Evolutionary conservation across 2,797 vertebrate genomes (phyloP).

Genomic region (Helostoma temminkii): DNA sequence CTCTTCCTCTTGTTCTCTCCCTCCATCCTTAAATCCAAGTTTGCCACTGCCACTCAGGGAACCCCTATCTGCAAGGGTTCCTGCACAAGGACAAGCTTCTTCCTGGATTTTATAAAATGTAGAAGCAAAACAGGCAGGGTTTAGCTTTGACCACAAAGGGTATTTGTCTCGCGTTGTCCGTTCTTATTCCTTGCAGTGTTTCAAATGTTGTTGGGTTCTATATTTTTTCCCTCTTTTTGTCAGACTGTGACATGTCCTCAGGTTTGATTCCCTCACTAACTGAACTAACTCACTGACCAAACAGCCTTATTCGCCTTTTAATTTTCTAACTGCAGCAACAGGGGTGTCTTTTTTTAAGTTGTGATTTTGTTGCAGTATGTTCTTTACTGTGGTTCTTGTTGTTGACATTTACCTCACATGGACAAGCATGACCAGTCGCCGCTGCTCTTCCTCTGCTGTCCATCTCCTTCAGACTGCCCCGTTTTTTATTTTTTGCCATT

Average conservation of each 20-base stretch:
- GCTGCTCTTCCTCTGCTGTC: constrained; percentile 79
- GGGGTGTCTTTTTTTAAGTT: constrained; percentile 59
- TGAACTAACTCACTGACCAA: constrained; percentile 81
- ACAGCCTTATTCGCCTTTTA: constrained; percentile 62
- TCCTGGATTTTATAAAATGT: constrained; percentile 53
- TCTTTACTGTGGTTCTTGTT: constrained; percentile 75
- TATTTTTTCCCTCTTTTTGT: constrained; percentile 28
- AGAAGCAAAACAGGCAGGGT: constrained; percentile 58
- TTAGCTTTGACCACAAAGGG: constrained; percentile 47
- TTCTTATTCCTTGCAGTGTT: constrained; percentile 40
- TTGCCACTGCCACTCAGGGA: constrained; percentile 69
- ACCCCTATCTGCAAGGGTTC: constrained; percentile 35
- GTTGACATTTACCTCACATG: constrained; percentile 77
- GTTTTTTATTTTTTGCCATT: constrained; percentile 66
- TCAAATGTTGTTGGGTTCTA: constrained; percentile 56
- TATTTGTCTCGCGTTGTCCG: constrained; percentile 37
- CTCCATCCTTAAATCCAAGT: constrained; percentile 74
- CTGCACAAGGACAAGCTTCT: constrained; percentile 50
- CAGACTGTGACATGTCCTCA: constrained; percentile 72
- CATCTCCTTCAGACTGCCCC: constrained; percentile 78
- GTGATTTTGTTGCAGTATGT: constrained; percentile 70
- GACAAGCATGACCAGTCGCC: constrained; percentile 83
- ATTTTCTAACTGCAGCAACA: constrained; percentile 67
- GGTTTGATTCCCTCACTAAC: constrained; percentile 81
- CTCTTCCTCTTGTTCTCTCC: constrained; percentile 50